These are phyloP conservation scores for Prunella himalayana DNA, from an alignment of 2,113 vertebrate species.

Conservation along the genomic window DNA sequence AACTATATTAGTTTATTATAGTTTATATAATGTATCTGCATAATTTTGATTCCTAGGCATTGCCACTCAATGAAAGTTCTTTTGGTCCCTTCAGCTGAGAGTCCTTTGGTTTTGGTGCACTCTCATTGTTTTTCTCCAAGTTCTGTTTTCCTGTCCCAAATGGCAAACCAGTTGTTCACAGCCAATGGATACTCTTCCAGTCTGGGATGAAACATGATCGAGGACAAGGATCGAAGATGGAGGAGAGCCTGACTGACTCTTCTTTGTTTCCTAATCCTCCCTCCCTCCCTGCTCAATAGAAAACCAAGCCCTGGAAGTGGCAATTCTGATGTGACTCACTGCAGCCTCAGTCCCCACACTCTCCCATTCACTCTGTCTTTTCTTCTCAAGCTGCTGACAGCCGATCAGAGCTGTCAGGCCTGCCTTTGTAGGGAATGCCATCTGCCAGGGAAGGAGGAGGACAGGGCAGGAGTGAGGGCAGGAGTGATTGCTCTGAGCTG, in stretches of 20 bases:
- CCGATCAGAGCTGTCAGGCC: not conserved
- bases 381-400: not conserved
- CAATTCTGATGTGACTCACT: not conserved
- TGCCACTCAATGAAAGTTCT: not conserved
- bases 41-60: not conserved
- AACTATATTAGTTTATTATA: not conserved
- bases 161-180: not conserved
- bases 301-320: not conserved
- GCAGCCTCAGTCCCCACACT: not conserved
- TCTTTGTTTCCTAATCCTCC: not conserved
- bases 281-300: not conserved
- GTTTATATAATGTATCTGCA: not conserved
- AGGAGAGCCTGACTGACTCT: not conserved
- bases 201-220: not conserved
- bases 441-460: not conserved
- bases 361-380: not conserved
- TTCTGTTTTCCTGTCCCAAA: not conserved
- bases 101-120: not conserved
- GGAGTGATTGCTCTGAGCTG: not conserved
- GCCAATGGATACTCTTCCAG: fast-evolving
- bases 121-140: not conserved
- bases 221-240: not conserved
- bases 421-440: not conserved
- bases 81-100: not conserved
- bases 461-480: not conserved